Percentiles rank a stretch among this genome's conserved stretches.
phyloP scores from a whole-genome alignment of 2,797 vertebrate species.

The Cossypha caffra region DNA sequence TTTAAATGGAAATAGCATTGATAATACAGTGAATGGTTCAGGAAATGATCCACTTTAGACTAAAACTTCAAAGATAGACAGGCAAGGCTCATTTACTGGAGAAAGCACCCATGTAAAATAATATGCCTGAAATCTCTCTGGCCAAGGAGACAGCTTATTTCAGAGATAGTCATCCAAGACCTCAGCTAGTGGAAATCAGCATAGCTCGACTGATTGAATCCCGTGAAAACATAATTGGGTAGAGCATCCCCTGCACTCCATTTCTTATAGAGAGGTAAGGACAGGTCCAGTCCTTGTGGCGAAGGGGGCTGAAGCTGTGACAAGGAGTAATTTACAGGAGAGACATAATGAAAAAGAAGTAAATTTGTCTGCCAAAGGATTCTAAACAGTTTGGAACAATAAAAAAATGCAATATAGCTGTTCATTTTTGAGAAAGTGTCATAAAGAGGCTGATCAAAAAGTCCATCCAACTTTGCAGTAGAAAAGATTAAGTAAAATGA shows the following conservation, averaged over 20 bases:
- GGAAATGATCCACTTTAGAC: conserved; percentile 53
- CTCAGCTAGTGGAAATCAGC: conserved; percentile 16
- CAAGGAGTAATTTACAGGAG: neutral
- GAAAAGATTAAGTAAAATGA: conserved; percentile 39
- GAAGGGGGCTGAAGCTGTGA: neutral
- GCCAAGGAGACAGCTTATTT: conserved; percentile 36
- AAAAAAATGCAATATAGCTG: neutral
- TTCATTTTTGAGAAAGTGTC: neutral
- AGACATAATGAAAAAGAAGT: neutral
- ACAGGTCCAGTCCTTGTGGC: neutral
- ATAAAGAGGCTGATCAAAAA: conserved; percentile 44
- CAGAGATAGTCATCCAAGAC: conserved; percentile 36
- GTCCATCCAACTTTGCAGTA: conserved; percentile 11
- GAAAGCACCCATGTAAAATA: conserved; percentile 33
- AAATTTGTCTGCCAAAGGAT: neutral
- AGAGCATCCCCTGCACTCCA: neutral
- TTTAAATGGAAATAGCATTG: conserved; percentile 11
- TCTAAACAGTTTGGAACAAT: neutral
- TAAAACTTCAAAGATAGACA: conserved; percentile 47
- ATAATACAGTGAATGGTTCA: conserved; percentile 20
- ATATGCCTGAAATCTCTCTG: conserved; percentile 34
- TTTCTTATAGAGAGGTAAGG: neutral
- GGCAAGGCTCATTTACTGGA: conserved; percentile 30
- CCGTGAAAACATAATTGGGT: neutral
- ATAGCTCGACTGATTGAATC: conserved; percentile 3